phyloP scores from a whole-genome alignment of 2,888 invertebrate species.

The Cerceris ruficornis region DNA sequence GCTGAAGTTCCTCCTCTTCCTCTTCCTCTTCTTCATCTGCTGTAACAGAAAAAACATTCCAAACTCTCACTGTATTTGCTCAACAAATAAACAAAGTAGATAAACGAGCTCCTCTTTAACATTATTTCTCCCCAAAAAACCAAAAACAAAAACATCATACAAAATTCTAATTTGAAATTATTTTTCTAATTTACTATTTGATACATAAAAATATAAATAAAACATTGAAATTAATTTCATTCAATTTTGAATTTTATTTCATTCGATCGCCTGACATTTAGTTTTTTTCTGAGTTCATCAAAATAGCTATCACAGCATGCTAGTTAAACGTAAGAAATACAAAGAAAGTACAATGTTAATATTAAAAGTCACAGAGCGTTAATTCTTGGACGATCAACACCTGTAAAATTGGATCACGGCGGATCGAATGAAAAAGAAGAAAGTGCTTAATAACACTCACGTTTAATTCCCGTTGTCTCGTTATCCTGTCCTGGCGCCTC shows the following conservation, averaged over 20 bases:
- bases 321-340: too few species aligned
- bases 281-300: background rate
- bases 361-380: background rate
- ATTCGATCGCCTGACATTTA: too few species aligned
- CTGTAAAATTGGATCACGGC: background rate
- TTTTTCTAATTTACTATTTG: too few species aligned
- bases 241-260: too few species aligned
- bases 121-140: too few species aligned
- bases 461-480: conserved; percentile 71
- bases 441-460: conserved; percentile 66
- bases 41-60: conserved; percentile 16
- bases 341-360: background rate
- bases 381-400: background rate
- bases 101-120: too few species aligned
- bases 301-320: background rate
- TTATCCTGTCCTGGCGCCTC: conserved; percentile 73
- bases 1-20: conserved; percentile 73
- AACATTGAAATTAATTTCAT: too few species aligned
- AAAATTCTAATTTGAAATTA: too few species aligned
- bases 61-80: background rate
- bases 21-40: conserved; percentile 71
- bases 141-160: too few species aligned
- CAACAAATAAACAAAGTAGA: too few species aligned
- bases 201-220: too few species aligned
- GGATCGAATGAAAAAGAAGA: conserved; percentile 23